Conservation (phyloP, 2,797 vertebrate species). For the Macropus fuliginosus region DNA sequence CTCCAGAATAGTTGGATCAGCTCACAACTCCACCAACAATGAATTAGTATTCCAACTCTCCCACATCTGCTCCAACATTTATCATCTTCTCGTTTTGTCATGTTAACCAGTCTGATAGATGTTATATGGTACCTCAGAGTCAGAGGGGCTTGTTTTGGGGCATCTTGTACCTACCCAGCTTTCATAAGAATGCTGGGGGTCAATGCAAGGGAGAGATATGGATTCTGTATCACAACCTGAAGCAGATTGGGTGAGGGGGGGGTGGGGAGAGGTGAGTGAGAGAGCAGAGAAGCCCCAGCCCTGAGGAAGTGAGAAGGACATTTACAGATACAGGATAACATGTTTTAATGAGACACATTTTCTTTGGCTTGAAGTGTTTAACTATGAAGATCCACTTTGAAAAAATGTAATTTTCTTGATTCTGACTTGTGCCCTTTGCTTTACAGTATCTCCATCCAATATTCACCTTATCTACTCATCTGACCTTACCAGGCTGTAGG, state of each 20-base stretch:
- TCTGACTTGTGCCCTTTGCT: neutral
- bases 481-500: conserved; percentile 19
- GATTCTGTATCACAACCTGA: neutral
- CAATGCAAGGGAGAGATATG: neutral
- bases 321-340: conserved; percentile 23
- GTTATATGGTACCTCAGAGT: neutral
- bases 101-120: no score
- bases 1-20: no score
- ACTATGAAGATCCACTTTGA: conserved; percentile 26
- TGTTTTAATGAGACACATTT: conserved; percentile 32
- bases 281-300: conserved; percentile 5
- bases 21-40: no score
- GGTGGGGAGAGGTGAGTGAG: neutral
- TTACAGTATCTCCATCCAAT: conserved; percentile 1
- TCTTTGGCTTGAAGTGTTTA: conserved; percentile 18
- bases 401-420: conserved; percentile 31
- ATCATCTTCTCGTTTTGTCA: no score
- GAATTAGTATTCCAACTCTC: no score
- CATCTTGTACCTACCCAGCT: neutral
- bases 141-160: conserved; percentile 22
- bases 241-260: neutral
- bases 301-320: neutral
- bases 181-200: conserved; percentile 18
- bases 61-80: no score
- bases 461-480: neutral